Base-by-base conservation (phyloP, 2,113 vertebrate genomes). In the Podarcis raffonei region DNA sequence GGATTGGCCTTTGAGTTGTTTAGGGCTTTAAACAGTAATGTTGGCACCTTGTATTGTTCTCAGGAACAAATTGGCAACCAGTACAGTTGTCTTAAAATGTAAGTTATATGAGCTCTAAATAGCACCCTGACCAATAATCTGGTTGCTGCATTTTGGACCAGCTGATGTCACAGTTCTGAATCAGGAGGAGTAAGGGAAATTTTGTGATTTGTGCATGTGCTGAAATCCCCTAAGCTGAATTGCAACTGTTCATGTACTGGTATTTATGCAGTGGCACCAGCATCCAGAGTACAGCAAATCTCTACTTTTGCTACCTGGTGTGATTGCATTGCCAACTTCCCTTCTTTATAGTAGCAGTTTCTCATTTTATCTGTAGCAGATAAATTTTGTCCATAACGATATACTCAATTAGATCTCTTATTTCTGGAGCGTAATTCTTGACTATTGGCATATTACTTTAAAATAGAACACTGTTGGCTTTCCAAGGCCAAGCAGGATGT, bases 331-430 rank as follows among this genome's bases (percentile, higher is more conserved):
- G 12, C 11, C 4, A 85, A 2, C 62, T 83, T 23, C 68, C 9
- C 89, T 90, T 83, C 53, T 89, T 78, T 92, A 68, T 71, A 57
- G 90, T 39, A 27, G 35, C 72, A 77, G 39, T 9, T 91, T 20
- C 2, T 84, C 85, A 89, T 89, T 90, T 48, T 25, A 68, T 72
- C 35, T 37, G 22, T 35, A 30, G 81, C 25, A 90, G 80, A 87
- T 87, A 90, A 84, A 89, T 0, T 39, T 76, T 85, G 11, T 16
- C 32, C 48, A 2, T 23, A 90, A 83, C 22, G 13, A 89, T 13
- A 86, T 30, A 68, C 0, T 3, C 84, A 65, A 25, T 53, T 81
- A 42, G 4, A 13, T 87, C 30, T 81, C 39, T 89, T 81, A 85
- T 87, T 76, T 7, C 11, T 62, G 1, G 87, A 82, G 15, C 76